Evolutionary conservation across 2,113 vertebrate species (phyloP).

Genomic region (Aythya baeri): DNA sequence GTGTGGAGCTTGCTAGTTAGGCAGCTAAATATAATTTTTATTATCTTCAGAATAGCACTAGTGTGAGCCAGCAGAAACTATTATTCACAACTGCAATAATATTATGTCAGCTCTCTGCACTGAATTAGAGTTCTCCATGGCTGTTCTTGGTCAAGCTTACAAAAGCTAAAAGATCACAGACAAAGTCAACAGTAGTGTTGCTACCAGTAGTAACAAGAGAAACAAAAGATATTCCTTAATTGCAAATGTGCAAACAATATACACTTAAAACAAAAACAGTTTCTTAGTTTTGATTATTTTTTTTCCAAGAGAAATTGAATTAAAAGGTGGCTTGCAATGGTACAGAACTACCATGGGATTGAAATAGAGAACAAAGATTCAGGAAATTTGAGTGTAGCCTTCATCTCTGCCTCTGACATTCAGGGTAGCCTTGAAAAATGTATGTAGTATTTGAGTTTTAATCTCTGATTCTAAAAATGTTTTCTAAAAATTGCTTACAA

Average conservation of each 20-base stretch:
- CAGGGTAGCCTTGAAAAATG: not conserved
- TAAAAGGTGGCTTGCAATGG: not conserved
- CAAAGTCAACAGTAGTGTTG: not conserved
- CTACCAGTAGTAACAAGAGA: not conserved
- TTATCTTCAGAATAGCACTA: conserved; percentile 49
- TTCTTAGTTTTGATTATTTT: not conserved
- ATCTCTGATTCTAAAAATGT: not conserved
- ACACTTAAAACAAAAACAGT: not conserved
- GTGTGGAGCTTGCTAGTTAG: conserved; percentile 36
- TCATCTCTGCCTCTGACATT: not conserved
- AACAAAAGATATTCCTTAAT: not conserved
- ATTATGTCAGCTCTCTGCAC: conserved; percentile 12
- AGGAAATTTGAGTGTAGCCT: not conserved
- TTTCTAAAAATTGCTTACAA: not conserved
- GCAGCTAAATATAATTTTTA: conserved; percentile 60
- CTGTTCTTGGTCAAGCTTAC: not conserved
- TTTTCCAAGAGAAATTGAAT: not conserved
- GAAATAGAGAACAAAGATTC: not conserved
- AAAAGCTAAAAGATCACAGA: not conserved
- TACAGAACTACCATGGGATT: not conserved
- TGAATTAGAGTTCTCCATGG: not conserved
- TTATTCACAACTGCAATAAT: conserved; percentile 33
- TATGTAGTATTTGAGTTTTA: not conserved
- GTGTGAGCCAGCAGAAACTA: conserved; percentile 10
- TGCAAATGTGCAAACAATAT: not conserved